These are phyloP conservation scores for Petrolisthes manimaculis DNA, from an alignment of 2,888 invertebrate genomes.

Conservation along the genomic window DNA sequence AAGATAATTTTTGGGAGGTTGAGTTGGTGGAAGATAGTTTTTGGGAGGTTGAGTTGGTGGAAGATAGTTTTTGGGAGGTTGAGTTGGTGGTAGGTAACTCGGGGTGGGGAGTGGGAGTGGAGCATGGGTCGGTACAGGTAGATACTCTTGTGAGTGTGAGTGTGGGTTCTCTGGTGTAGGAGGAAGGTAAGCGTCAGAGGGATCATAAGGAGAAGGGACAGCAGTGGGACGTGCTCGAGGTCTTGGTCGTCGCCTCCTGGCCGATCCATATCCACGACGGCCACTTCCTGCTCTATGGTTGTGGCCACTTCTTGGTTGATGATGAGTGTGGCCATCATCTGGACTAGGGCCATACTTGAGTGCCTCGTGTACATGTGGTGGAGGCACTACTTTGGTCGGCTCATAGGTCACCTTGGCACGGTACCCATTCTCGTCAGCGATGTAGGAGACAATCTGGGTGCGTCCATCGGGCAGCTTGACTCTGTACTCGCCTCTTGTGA, in stretches of 20 bases:
- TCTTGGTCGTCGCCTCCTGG: constrained; percentile 23
- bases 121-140: background rate
- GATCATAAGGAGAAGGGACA: background rate
- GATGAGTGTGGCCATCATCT: background rate
- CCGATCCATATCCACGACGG: constrained; percentile 21
- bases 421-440: constrained; percentile 52
- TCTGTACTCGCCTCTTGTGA: constrained; percentile 40
- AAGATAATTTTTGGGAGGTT: too few species aligned
- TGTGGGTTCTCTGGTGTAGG: background rate
- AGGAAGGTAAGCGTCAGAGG: constrained; percentile 3
- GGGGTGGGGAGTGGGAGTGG: background rate
- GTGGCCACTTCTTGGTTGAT: too few species aligned
- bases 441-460: constrained; percentile 42
- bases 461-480: constrained; percentile 48
- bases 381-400: background rate
- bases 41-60: background rate
- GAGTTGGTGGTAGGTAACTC: background rate
- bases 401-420: constrained; percentile 52
- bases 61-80: background rate
- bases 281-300: constrained; percentile 9
- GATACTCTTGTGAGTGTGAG: background rate
- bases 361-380: background rate
- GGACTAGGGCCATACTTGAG: constrained; percentile 36
- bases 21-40: background rate
- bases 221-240: background rate